Evolutionary conservation across 2,888 invertebrate genomes (phyloP).

Genomic region (Dryobota labecula): DNA sequence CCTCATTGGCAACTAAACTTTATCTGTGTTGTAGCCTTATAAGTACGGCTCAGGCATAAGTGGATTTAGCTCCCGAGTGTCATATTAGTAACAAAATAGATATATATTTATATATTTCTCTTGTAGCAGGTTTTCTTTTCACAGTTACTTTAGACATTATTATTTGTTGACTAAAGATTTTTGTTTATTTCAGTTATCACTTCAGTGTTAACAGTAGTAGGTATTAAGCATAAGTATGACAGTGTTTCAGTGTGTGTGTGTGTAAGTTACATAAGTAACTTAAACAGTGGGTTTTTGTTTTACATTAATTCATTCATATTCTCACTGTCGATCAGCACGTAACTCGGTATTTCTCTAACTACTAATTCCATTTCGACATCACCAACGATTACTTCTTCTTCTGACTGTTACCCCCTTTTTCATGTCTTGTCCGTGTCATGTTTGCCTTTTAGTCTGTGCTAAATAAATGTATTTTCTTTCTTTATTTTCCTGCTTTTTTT

Average conservation of each 20-base stretch:
- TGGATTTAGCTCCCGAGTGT: slow-evolving; percentile 38
- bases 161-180: neutral
- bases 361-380: slow-evolving; percentile 8
- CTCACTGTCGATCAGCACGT: neutral
- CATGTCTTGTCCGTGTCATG: no score
- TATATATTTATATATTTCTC: neutral
- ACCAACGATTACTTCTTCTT: neutral
- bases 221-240: neutral
- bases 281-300: neutral
- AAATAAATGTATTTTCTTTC: no score
- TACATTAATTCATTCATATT: neutral
- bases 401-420: no score
- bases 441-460: no score
- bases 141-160: neutral
- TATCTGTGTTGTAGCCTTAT: slow-evolving; percentile 24
- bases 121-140: neutral
- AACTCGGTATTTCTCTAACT: no score
- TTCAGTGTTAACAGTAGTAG: neutral
- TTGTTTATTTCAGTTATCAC: neutral
- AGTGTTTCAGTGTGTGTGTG: no score
- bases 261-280: neutral
- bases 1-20: neutral
- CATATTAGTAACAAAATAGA: neutral
- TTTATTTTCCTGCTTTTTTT: no score
- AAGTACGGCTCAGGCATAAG: slow-evolving; percentile 31